phyloP scores from a whole-genome alignment of 2,113 vertebrate species.

The Pituophis catenifer region DNA sequence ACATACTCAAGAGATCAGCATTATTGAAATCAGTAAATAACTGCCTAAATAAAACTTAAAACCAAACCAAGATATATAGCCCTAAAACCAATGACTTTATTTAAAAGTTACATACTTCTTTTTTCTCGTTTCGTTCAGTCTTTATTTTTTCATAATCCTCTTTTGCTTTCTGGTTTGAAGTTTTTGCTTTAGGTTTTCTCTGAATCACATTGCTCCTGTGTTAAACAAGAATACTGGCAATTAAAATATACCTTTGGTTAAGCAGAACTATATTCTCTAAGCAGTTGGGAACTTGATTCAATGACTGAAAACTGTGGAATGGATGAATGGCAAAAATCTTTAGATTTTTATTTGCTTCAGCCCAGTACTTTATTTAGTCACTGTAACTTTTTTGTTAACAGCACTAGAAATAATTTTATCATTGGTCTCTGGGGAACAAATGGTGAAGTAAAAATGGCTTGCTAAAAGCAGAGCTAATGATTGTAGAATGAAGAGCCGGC shows the following conservation, averaged over 20 bases:
- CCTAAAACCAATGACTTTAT: neutral
- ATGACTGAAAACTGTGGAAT: neutral
- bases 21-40: neutral
- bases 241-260: neutral
- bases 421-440: neutral
- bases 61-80: neutral
- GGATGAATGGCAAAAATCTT: neutral
- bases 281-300: neutral
- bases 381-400: neutral
- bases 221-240: constrained; percentile 27
- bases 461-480: neutral
- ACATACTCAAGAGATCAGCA: neutral
- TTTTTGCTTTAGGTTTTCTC: constrained; percentile 78
- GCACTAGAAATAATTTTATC: neutral
- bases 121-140: constrained; percentile 77
- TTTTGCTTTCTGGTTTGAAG: constrained; percentile 86
- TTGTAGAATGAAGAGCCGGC: neutral
- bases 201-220: constrained; percentile 65
- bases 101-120: constrained; percentile 76
- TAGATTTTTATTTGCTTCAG: neutral
- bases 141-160: constrained; percentile 83
- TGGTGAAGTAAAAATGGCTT: neutral
- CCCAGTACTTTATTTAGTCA: neutral
- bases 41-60: neutral
- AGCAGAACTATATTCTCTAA: neutral